Evolutionary conservation across 2,888 invertebrate species (phyloP), one percentile per base, ranked within the genome.

Genomic region (Doris montereyensis): DNA sequence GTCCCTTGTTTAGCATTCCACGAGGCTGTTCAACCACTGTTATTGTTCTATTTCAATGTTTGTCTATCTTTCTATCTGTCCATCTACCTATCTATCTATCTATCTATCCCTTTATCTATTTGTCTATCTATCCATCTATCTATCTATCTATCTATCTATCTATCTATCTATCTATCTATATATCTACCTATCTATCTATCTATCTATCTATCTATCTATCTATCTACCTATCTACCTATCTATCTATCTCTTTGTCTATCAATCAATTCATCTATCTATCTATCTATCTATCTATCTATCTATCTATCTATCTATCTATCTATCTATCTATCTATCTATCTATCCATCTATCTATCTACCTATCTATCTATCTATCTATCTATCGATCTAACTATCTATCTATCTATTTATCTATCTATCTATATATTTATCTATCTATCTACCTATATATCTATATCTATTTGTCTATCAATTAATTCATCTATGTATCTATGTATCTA

Each of bases 41-140:
- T 17, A 10, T 5, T 17, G 52, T 5, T 41, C 52, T 10, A 41
- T 10, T 41, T 17, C 17, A 41, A 5, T 10, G 52, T 17, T 41
- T 10, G 52, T 17, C 52, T 17, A 41, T 5, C 8, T 28, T 21
- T 32, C 32, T 34, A n/a, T 71, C 71, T 34, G 8, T 57, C 41
- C n/a, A 4, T 21, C 72, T 72, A 26, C 26, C 57, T 72, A 24
- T 72, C 72, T 72, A 24, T 41, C 72, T 21, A 41, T 72, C 72
- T 21, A 24, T 72, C 52, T 57, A 24, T 72, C 72, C 26, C 24
- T 72, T 57, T 52, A 5, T 72, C 52, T 52, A 24, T 52, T 57
- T 52, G n/a, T 57, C 41, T 24, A 4, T 21, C 72, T 72, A 26
- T 52, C 57, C 52, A 24, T 72, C 72, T 72, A 24, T 41, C 72